Conservation (phyloP, 2,113 vertebrate genomes). For the Columba janthina region DNA sequence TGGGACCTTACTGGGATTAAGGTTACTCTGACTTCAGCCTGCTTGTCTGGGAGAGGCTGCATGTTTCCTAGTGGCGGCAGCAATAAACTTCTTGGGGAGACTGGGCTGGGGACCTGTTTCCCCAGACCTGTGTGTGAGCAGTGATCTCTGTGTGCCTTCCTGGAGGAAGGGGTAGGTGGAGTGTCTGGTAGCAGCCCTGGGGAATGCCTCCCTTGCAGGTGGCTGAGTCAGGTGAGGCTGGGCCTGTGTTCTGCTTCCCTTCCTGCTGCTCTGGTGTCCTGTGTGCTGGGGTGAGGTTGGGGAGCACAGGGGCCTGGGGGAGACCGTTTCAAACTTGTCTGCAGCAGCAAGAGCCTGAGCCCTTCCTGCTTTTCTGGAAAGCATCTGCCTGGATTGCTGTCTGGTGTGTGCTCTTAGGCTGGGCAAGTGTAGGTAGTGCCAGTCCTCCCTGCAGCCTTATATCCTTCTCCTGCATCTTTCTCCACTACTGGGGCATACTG, state of each 20-base stretch:
- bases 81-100: not conserved
- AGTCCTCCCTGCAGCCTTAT: not conserved
- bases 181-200: not conserved
- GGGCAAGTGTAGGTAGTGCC: not conserved
- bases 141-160: not conserved
- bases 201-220: not conserved
- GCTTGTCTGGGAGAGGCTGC: not conserved
- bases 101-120: not conserved
- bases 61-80: not conserved
- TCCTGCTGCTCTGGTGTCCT: not conserved
- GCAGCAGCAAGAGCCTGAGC: not conserved
- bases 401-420: not conserved
- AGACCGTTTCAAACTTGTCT: not conserved
- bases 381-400: not conserved
- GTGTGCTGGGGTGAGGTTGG: not conserved
- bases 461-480: not conserved
- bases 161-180: not conserved
- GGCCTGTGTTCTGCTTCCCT: not conserved
- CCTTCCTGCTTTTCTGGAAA: not conserved
- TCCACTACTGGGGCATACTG: not conserved
- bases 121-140: not conserved
- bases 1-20: not conserved
- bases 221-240: not conserved
- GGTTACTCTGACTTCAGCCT: not conserved
- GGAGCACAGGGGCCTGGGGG: not conserved